phyloP scores from a whole-genome alignment of 2,888 invertebrate genomes.

The Dryococelus australis region DNA sequence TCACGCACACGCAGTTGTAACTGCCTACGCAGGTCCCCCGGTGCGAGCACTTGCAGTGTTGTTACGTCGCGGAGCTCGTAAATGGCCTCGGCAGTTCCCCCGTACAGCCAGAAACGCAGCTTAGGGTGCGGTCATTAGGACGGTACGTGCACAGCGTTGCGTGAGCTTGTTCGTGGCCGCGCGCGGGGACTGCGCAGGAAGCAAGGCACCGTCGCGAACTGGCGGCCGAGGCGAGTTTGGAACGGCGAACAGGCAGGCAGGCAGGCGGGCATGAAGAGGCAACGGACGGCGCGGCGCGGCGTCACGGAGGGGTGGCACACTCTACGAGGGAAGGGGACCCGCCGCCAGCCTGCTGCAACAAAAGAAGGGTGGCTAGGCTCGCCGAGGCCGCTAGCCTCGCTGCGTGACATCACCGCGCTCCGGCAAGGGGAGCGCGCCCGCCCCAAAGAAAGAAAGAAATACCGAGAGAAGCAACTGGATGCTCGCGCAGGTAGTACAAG shows the following conservation, averaged over 20 bases:
- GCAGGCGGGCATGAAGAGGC: background rate
- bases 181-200: background rate
- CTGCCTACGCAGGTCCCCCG: no score
- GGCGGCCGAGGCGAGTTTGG: background rate
- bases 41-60: no score
- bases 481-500: background rate
- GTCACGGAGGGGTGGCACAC: background rate
- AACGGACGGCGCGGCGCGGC: background rate
- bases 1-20: no score
- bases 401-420: background rate
- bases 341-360: background rate
- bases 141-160: no score
- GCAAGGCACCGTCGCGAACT: background rate
- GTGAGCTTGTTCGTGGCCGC: no score
- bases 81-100: no score
- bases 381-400: background rate
- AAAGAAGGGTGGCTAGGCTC: slow-evolving; percentile 20
- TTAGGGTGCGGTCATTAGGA: no score
- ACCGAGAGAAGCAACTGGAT: background rate
- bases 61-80: no score
- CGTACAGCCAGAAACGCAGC: no score
- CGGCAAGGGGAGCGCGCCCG: no score
- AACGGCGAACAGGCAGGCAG: background rate
- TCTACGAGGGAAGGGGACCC: background rate
- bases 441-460: no score